These are phyloP conservation scores for Ryuthela nishihirai DNA, from an alignment of 2,888 invertebrate genomes.

Conservation along the genomic window DNA sequence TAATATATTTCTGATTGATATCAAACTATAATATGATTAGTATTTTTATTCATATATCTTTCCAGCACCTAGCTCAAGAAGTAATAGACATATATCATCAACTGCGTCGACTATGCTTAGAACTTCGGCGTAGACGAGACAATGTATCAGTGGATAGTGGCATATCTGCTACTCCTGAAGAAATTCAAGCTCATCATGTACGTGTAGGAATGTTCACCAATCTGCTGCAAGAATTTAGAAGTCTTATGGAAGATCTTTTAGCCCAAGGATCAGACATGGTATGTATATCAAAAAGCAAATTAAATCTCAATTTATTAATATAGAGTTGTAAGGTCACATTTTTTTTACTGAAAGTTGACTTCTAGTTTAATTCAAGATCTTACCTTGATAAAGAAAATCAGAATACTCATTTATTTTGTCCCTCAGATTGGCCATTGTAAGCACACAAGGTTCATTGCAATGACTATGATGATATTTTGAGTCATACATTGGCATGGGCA, in stretches of 20 bases:
- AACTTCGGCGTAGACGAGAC: constrained; percentile 45
- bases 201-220: constrained; percentile 42
- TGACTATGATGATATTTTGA: too few relatives aligned
- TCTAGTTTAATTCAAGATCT: too few relatives aligned
- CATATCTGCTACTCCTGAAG: constrained; percentile 42
- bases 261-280: constrained; percentile 40
- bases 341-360: too few relatives aligned
- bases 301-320: too few relatives aligned
- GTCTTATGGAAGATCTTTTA: constrained; percentile 45
- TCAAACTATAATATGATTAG: neutral
- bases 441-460: too few relatives aligned
- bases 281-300: too few relatives aligned
- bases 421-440: too few relatives aligned
- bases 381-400: too few relatives aligned
- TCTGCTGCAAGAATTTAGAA: constrained; percentile 46
- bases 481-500: too few relatives aligned
- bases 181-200: constrained; percentile 39
- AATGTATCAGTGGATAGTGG: constrained; percentile 43
- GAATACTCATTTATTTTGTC: too few relatives aligned
- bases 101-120: constrained; percentile 51
- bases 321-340: too few relatives aligned
- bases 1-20: too few relatives aligned
- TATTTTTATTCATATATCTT: constrained; percentile 45
- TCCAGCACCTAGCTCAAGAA: constrained; percentile 48
- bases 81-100: constrained; percentile 53